A percentile compares a stretch with the other conserved stretches of the same genome.
Evolutionary conservation across 2,888 invertebrate genomes (phyloP).

Genomic region (Polia nebulosa): DNA sequence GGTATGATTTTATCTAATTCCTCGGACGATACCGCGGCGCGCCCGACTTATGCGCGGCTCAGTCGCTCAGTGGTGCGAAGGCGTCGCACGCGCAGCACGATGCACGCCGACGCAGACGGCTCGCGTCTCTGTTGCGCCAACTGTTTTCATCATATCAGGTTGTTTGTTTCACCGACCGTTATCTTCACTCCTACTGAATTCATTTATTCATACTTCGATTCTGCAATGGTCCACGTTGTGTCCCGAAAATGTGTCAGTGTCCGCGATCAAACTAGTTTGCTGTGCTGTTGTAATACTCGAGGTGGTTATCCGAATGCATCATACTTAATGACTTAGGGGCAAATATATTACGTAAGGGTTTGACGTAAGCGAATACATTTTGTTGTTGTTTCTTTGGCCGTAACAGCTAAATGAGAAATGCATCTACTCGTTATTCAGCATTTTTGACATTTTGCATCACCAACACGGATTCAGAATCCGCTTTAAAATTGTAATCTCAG

Average conservation of each 20-base stretch:
- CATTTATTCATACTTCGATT: conserved; percentile 26
- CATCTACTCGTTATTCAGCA: conserved; percentile 9
- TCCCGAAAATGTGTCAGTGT: conserved; percentile 42
- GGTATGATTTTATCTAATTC: conserved; percentile 76
- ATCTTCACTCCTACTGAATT: conserved; percentile 39
- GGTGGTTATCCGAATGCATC: conserved; percentile 38
- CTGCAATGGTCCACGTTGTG: conserved; percentile 22
- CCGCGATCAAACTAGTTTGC: conserved; percentile 24
- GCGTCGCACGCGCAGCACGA: conserved; percentile 65
- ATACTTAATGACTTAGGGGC: conserved; percentile 19
- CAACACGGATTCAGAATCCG: not conserved
- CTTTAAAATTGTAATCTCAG: not conserved
- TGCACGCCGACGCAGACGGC: conserved; percentile 67
- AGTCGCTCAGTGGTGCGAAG: conserved; percentile 66
- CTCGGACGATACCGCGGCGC: conserved; percentile 69
- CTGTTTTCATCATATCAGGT: conserved; percentile 73
- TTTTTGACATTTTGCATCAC: not conserved
- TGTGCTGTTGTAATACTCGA: conserved; percentile 35
- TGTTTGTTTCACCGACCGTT: conserved; percentile 56
- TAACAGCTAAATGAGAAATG: conserved; percentile 14
- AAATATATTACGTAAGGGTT: conserved; percentile 47
- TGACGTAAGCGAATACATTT: conserved; percentile 37
- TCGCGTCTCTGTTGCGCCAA: conserved; percentile 66
- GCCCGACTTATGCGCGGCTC: conserved; percentile 55
- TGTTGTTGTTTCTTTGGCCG: conserved; percentile 5